Evolutionary conservation across 2,113 vertebrate genomes (phyloP).

Genomic region (Vidua chalybeata): DNA sequence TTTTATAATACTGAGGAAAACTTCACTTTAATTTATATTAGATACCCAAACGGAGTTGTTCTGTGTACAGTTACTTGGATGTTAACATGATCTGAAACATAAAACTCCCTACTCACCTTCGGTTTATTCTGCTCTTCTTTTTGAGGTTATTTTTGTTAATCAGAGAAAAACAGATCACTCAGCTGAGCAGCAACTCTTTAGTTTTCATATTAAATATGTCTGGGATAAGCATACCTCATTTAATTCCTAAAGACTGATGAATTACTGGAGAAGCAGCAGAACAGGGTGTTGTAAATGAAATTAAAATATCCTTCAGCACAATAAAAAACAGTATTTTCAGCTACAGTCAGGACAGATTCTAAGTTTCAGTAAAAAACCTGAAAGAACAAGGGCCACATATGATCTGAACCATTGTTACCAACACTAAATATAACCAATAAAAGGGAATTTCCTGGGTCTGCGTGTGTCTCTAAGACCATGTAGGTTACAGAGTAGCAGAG

Average conservation of each 20-base stretch:
- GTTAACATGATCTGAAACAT: not conserved
- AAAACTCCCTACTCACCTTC: not conserved
- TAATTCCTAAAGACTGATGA: not conserved
- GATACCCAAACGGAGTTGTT: not conserved
- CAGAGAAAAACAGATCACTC: not conserved
- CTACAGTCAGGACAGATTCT: not conserved
- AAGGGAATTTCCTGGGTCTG: not conserved
- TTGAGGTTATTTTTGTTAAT: not conserved
- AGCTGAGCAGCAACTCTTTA: not conserved
- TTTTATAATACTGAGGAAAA: not conserved
- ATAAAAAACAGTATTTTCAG: not conserved
- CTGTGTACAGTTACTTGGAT: not conserved
- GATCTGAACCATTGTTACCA: not conserved
- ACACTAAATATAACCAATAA: not conserved
- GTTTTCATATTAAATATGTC: not conserved
- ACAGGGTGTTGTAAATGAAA: not conserved
- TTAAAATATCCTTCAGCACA: not conserved
- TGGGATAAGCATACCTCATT: not conserved
- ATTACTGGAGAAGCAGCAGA: not conserved
- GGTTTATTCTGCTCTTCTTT: not conserved
- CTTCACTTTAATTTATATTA: not conserved
- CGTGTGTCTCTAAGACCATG: fast-evolving
- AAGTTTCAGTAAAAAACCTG: not conserved
- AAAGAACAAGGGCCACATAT: not conserved
- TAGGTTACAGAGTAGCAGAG: not conserved